Base-by-base conservation (phyloP, 2,888 invertebrate genomes). In the Callyntrura guangdongensis region DNA sequence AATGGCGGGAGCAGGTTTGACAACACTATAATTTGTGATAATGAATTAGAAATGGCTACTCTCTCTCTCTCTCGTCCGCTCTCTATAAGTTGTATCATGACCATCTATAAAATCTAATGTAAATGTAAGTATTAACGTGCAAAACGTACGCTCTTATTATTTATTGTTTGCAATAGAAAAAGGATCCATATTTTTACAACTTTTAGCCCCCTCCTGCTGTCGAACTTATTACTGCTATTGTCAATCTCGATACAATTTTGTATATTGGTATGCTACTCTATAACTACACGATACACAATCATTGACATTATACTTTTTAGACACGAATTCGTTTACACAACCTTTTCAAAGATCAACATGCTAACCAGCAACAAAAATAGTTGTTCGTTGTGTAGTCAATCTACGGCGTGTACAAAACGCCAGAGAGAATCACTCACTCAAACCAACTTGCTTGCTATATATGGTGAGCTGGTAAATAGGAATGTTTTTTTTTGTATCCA, bases 11-110 rank as follows among this genome's bases (percentile, higher is more conserved):
- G 88, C 88, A 82, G 88, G 88, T 88, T 88, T 88, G 88, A 88
- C 88, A 88, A 82, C 64, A 88, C 88, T 88, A 88, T 88, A 88
- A 88, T 88, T 88, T 88, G 82, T 82, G 82, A 82, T 88, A 87
- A 87, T 87, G 86, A 87, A 87, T 87, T 86, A 45, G 86, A 59
- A 61, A 77, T 27, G 86, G 72, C 72, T 11, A 86, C 59, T 77
- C 12, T 36, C 36, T 36, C 36, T 36, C 36, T 36, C 36, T 36
- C 3, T 36, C 6, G 36, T 36, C n/a, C n/a, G n/a, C n/a, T n/a
- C n/a, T 6, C 1, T 47, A 79, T 74, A 59, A 56, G 49, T 47
- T 74, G 36, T 36, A 74, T 49, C 22, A 77, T 77, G 20, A 17
- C 11, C 20, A 20, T 49, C 14, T 17, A 49, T 8, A 36, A 36